Evolutionary conservation across 2,888 invertebrate genomes (phyloP).

Genomic region (Sphecodes monilicornis): DNA sequence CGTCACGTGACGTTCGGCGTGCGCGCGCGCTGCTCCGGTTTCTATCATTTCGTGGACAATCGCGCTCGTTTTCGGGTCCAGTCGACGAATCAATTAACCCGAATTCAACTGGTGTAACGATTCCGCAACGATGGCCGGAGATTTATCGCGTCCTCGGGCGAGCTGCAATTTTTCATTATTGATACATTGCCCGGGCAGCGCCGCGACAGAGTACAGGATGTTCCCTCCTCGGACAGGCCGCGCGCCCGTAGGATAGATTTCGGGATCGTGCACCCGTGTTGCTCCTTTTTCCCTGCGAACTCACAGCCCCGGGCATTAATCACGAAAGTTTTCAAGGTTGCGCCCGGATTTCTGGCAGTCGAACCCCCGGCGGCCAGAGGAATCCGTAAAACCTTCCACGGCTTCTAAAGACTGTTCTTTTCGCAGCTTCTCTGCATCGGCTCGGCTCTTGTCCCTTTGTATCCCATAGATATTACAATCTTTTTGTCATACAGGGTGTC

Average conservation of each 20-base stretch:
- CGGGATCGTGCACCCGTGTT: constrained; percentile 14
- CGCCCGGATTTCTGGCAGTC: constrained; percentile 26
- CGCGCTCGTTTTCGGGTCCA: constrained; percentile 23
- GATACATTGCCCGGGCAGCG: constrained; percentile 36
- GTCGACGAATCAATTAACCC: constrained; percentile 59
- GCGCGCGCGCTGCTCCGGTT: background rate
- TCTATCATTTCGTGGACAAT: constrained; percentile 23
- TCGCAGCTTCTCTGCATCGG: too few species aligned
- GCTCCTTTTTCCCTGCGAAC: constrained; percentile 30
- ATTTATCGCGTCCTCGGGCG: constrained; percentile 48
- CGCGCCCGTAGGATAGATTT: constrained; percentile 38
- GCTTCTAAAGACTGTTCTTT: background rate
- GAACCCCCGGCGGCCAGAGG: background rate
- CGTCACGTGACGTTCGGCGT: background rate
- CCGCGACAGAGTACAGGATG: constrained; percentile 54
- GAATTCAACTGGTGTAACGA: constrained; percentile 49
- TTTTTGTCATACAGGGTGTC: background rate
- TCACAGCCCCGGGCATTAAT: constrained; percentile 52
- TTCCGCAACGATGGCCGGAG: constrained; percentile 27
- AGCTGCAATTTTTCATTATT: constrained; percentile 56
- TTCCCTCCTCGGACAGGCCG: constrained; percentile 25
- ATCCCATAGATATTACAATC: background rate
- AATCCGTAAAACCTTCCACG: background rate
- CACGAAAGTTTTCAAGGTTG: constrained; percentile 62
- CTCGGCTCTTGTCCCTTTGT: background rate